A percentile compares a stretch with the other conserved stretches of the same genome.
Evolutionary conservation across 2,797 vertebrate species (phyloP).

Genomic region (Heliangelus exortis): DNA sequence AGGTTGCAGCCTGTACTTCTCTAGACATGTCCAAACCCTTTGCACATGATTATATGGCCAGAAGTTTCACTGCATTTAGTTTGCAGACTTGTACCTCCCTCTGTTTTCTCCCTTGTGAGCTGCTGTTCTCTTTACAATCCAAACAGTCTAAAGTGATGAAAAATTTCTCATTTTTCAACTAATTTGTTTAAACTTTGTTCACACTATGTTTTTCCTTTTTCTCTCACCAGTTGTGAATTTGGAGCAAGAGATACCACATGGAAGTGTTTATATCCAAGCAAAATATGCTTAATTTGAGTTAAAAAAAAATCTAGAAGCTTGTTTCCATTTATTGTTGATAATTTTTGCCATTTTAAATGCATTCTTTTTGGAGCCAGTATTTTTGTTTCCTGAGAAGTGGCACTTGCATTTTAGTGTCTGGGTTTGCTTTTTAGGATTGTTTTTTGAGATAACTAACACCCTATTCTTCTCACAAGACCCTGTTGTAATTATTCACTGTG

Average conservation of each 20-base stretch:
- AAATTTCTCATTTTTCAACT: not conserved
- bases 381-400: conserved; percentile 13
- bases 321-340: not conserved
- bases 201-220: not conserved
- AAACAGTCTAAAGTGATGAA: not conserved
- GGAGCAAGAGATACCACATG: not conserved
- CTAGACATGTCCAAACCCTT: conserved; percentile 24
- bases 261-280: not conserved
- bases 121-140: not conserved
- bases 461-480: conserved; percentile 21
- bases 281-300: not conserved
- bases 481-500: conserved; percentile 20
- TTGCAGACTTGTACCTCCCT: not conserved
- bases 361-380: not conserved
- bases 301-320: not conserved
- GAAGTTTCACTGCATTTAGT: conserved; percentile 13
- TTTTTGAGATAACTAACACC: conserved; percentile 22
- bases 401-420: conserved; percentile 5
- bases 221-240: conserved; percentile 1
- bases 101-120: not conserved
- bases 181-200: not conserved
- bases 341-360: not conserved
- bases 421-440: conserved; percentile 18
- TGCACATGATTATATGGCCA: conserved; percentile 18
- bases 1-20: conserved; percentile 50